A percentile compares a stretch with the other conserved stretches of the same genome.
phyloP scores from a whole-genome alignment of 2,113 vertebrate species.

The Microtus richardsoni region DNA sequence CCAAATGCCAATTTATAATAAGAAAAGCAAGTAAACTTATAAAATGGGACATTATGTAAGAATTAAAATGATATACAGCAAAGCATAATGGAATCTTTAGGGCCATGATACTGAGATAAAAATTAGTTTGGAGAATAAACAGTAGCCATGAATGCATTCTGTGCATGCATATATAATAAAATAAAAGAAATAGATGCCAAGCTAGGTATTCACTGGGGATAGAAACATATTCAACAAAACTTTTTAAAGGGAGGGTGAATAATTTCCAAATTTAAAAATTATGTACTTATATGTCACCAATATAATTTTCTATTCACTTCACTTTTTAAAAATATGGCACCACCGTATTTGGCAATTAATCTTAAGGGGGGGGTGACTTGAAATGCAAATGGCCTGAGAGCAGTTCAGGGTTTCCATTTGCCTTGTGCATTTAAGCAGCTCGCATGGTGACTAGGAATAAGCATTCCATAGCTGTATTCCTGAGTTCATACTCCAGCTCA shows the following conservation, averaged over 20 bases:
- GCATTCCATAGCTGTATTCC: neutral
- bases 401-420: neutral
- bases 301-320: neutral
- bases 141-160: neutral
- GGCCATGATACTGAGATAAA: neutral
- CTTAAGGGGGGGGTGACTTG: neutral
- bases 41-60: neutral
- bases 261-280: neutral
- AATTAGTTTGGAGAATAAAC: neutral
- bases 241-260: neutral
- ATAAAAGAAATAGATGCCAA: neutral
- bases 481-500: neutral
- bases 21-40: neutral
- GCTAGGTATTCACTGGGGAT: neutral
- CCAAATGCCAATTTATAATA: neutral
- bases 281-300: neutral
- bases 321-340: neutral
- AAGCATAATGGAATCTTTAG: neutral
- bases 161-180: neutral
- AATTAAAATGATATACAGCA: neutral
- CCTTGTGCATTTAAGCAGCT: neutral
- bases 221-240: neutral
- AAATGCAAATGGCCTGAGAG: neutral
- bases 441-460: neutral
- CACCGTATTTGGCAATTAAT: neutral